Evolutionary conservation across 2,797 vertebrate genomes (phyloP).

Genomic region (Podargus strigoides): DNA sequence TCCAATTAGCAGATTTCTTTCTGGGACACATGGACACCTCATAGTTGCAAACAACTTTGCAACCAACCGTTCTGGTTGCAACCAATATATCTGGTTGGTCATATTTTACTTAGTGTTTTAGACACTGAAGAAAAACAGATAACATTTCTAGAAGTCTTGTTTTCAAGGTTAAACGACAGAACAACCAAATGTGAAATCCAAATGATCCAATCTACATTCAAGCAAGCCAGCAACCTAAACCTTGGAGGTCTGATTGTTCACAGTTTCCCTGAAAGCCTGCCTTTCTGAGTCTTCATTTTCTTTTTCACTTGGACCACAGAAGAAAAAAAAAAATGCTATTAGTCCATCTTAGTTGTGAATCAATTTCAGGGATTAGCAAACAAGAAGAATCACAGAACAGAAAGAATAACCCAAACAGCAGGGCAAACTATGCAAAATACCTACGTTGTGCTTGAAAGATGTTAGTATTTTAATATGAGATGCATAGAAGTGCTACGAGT

Average conservation of each 20-base stretch:
- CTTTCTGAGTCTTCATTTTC: background rate
- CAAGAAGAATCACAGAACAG: background rate
- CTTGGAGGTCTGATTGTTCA: accelerated
- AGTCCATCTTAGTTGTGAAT: background rate
- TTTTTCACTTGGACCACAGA: background rate
- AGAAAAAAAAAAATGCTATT: background rate
- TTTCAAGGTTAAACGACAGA: background rate
- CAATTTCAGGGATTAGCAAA: background rate
- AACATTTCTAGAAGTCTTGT: background rate
- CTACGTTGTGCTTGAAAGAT: background rate
- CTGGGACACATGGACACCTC: background rate
- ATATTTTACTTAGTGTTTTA: background rate
- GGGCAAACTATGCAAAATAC: background rate
- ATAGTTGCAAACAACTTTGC: background rate
- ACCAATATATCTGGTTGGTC: background rate
- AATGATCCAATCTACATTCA: background rate
- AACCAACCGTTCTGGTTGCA: background rate
- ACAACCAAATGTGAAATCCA: background rate
- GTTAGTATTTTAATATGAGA: background rate
- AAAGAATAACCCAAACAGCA: background rate
- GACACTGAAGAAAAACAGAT: background rate
- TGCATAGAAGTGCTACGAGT: background rate
- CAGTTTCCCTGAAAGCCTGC: background rate
- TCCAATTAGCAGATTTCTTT: background rate
- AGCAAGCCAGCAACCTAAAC: background rate